Evolutionary conservation across 2,888 invertebrate genomes (phyloP).

Genomic region (Dimorphilus gyrociliatus): DNA sequence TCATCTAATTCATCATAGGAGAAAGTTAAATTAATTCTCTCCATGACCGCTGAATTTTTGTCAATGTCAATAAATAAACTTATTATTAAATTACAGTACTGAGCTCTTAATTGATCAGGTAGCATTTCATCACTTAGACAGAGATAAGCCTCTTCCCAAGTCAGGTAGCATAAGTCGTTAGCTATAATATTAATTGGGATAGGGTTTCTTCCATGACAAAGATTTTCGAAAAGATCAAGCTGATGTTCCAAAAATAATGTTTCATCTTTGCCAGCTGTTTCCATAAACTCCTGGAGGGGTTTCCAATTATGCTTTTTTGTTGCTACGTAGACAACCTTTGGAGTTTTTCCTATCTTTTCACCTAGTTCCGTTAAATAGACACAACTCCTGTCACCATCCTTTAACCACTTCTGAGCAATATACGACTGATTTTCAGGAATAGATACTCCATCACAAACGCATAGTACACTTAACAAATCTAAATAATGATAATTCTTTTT

Average conservation of each 20-base stretch:
- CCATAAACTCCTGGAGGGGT: constrained; percentile 25
- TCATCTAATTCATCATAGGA: constrained; percentile 17
- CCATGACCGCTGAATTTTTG: constrained; percentile 27
- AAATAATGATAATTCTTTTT: constrained; percentile 37
- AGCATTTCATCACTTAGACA: constrained; percentile 24
- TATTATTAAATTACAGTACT: constrained; percentile 34
- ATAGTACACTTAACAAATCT: constrained; percentile 33
- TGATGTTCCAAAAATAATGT: constrained; percentile 30
- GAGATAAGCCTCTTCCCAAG: constrained; percentile 32
- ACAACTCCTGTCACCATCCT: constrained; percentile 28
- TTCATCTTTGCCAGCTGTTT: constrained; percentile 19
- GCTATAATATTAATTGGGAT: constrained; percentile 31
- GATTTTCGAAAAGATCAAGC: constrained; percentile 28
- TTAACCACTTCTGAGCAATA: constrained; percentile 34
- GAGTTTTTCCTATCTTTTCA: constrained; percentile 23
- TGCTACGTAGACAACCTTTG: constrained; percentile 29
- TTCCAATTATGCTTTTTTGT: constrained; percentile 22
- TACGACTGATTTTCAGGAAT: constrained; percentile 37
- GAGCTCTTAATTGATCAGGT: constrained; percentile 28
- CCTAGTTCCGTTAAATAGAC: constrained; percentile 34
- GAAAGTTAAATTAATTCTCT: constrained; percentile 29
- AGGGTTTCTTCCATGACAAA: constrained; percentile 33
- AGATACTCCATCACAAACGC: constrained; percentile 36
- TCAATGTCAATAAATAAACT: constrained; percentile 34
- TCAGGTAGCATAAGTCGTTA: constrained; percentile 26